Conservation (phyloP, 2,888 invertebrate species). For the Apomyelois bistriatella region DNA sequence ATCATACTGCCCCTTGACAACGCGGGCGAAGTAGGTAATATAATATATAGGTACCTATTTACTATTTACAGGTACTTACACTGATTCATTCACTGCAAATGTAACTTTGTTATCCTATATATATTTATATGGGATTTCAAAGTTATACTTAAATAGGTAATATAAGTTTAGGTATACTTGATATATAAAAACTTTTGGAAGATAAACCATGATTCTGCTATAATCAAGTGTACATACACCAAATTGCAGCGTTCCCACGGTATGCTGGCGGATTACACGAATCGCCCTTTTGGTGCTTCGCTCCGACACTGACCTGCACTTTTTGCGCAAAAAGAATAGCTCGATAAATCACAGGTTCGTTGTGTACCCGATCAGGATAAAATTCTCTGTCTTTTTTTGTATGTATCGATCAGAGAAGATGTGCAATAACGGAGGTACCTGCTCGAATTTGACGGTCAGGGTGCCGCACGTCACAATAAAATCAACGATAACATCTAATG, state of each 20-base stretch:
- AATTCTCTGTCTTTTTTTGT: constrained; percentile 65
- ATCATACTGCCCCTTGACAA: too few species aligned
- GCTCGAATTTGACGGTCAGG: constrained; percentile 73
- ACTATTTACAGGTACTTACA: too few species aligned
- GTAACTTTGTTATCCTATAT: too few species aligned
- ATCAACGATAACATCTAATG: constrained; percentile 56
- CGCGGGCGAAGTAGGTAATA: too few species aligned
- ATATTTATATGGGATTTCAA: too few species aligned
- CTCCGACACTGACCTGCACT: constrained; percentile 69
- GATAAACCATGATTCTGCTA: constrained; percentile 2
- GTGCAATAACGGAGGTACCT: constrained; percentile 67
- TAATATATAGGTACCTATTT: too few species aligned
- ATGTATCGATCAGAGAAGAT: constrained; percentile 55
- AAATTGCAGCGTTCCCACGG: constrained; percentile 64
- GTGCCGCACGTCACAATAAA: constrained; percentile 73
- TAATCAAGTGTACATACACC: constrained; percentile 23
- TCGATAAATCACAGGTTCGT: constrained; percentile 74
- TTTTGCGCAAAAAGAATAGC: constrained; percentile 73
- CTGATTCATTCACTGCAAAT: too few species aligned
- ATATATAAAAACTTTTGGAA: constrained; percentile 1
- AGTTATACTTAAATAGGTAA: too few species aligned
- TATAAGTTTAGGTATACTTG: neutral
- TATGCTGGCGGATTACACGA: constrained; percentile 65
- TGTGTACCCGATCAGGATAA: constrained; percentile 60
- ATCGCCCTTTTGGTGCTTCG: constrained; percentile 77